Evolutionary conservation across 2,888 invertebrate species (phyloP).

Genomic region (Melinopterus prodromus): DNA sequence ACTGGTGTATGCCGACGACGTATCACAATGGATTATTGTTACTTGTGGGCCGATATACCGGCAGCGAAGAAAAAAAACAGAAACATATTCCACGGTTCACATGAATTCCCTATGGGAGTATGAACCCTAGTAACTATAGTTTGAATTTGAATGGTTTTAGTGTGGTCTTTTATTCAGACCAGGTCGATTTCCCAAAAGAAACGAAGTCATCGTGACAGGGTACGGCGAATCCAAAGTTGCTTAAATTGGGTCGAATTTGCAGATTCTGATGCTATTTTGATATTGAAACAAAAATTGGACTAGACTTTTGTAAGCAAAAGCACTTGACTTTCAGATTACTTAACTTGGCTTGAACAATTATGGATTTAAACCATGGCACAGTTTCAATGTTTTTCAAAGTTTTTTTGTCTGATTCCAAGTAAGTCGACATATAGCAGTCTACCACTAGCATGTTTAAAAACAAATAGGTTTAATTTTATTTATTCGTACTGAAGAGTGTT

Average conservation of each 20-base stretch:
- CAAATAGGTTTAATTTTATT: too few relatives aligned
- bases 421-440: too few relatives aligned
- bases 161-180: not conserved
- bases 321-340: too few relatives aligned
- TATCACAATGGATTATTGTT: conserved; percentile 13
- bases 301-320: too few relatives aligned
- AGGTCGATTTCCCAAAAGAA: not conserved
- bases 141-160: not conserved
- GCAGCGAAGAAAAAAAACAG: conserved; percentile 20
- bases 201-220: not conserved
- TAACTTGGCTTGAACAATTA: too few relatives aligned
- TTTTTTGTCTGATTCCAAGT: too few relatives aligned
- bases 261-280: too few relatives aligned
- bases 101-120: conserved; percentile 4
- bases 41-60: conserved; percentile 13
- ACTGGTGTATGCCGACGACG: conserved; percentile 6
- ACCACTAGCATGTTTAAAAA: too few relatives aligned
- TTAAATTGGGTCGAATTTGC: not conserved
- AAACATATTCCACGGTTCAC: conserved; percentile 22
- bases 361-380: too few relatives aligned
- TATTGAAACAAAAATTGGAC: too few relatives aligned
- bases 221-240: not conserved
- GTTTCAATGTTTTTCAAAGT: too few relatives aligned
- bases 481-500: too few relatives aligned
- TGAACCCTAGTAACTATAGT: not conserved